A percentile compares a stretch with the other conserved stretches of the same genome.
These are phyloP conservation scores for Andrena chrysosceles DNA, from an alignment of 2,888 invertebrate species.

Conservation along the genomic window DNA sequence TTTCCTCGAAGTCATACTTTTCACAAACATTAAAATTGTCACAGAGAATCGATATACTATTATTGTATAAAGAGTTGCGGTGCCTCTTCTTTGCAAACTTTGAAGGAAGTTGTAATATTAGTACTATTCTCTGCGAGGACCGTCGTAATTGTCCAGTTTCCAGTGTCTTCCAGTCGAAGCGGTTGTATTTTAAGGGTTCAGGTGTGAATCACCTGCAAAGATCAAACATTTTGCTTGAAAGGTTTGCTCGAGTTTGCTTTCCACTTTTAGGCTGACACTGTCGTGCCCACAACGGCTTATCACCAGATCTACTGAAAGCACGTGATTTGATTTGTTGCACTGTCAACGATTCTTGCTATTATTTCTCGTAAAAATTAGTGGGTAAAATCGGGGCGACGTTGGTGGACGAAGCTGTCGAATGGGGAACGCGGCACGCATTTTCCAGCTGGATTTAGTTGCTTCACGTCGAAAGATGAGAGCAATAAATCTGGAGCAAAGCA, in stretches of 20 bases:
- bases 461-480: constrained; percentile 54
- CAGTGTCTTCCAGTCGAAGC: constrained; percentile 1
- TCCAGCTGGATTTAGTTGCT: constrained; percentile 41
- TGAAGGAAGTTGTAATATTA: no score
- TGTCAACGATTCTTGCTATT: neutral
- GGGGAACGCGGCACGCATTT: neutral
- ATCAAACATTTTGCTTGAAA: no score
- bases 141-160: constrained; percentile 29
- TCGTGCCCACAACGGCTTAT: no score
- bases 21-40: no score
- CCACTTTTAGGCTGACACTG: no score
- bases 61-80: no score
- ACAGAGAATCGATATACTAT: no score
- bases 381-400: neutral
- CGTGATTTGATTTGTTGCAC: neutral
- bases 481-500: constrained; percentile 60
- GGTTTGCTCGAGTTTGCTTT: no score
- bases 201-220: neutral
- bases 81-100: no score
- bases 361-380: neutral
- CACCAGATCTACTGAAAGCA: constrained; percentile 36
- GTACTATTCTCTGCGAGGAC: neutral
- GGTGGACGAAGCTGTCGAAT: neutral
- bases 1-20: no score
- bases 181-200: constrained; percentile 26